phyloP scores from a whole-genome alignment of 2,113 vertebrate genomes.

The Hylia prasina region DNA sequence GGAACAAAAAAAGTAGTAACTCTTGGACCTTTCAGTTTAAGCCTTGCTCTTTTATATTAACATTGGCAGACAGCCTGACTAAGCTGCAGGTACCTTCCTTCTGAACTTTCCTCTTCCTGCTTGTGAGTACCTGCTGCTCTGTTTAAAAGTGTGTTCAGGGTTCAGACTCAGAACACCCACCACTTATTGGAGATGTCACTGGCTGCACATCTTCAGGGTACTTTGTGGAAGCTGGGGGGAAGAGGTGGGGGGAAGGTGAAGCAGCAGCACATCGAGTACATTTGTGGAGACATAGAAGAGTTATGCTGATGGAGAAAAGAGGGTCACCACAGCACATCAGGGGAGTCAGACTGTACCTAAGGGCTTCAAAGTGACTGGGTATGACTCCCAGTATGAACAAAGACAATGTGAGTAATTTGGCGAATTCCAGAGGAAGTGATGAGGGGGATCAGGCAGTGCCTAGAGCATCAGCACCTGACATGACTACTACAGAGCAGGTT shows the following conservation, averaged over 20 bases:
- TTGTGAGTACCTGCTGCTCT: background rate
- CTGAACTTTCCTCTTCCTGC: background rate
- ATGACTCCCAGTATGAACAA: background rate
- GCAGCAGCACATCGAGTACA: background rate
- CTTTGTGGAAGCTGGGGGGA: background rate
- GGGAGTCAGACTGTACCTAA: background rate
- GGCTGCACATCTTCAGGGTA: background rate
- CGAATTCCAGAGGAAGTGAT: background rate
- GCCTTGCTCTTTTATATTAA: background rate
- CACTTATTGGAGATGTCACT: background rate
- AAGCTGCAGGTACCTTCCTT: background rate
- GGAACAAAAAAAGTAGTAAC: background rate
- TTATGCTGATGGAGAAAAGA: background rate
- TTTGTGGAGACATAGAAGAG: background rate
- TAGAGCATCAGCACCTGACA: fast-evolving
- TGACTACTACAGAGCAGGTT: background rate
- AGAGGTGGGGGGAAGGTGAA: background rate
- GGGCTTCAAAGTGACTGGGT: background rate
- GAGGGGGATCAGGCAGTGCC: background rate
- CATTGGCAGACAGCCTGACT: background rate
- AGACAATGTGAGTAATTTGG: background rate
- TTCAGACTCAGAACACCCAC: background rate
- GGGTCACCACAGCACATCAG: background rate
- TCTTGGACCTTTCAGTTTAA: background rate
- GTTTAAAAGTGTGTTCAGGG: background rate